Evolutionary conservation across 2,113 vertebrate species (phyloP), one percentile per base, ranked within the genome.

Genomic region (Strigops habroptila): DNA sequence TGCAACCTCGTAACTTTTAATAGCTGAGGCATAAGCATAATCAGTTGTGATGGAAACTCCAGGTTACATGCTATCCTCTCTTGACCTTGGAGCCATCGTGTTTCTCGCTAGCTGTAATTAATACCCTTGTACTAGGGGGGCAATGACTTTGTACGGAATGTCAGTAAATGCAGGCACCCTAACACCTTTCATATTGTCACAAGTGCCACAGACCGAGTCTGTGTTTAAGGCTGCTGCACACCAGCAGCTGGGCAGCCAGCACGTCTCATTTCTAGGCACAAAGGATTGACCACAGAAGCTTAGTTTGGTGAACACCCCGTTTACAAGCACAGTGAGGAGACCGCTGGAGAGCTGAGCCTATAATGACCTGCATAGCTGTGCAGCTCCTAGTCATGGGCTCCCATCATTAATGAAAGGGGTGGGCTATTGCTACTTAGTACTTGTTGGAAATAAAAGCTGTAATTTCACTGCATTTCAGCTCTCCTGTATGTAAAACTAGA

Each of bases 11-110:
- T 80, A 73, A 76, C 70, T 95, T 95, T 88, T 77, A 95, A 92
- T 94, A 97, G 83, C 86, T 81, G 78, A 52, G 83, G 68, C 57
- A 53, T 71, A 93, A 86, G 73, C 71, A 67, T n/a, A 91, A 96
- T 93, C 79, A 96, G 35, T 85, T 82, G 52, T 82, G 86, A 93
- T 82, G 81, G 74, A 65, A 94, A 90, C 64, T 92, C 69, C 89
- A 86, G 82, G 91, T 94, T 88, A 76, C 62, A 59, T 0, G 2
- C 43, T 64, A 69, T 78, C 73, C 60, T 91, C 67, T 78, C 87
- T 44, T 4, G 79, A 96, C 95, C 95, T 95, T 96, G 90, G 33
- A 95, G 60, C 85, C 82, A 55, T 78, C 14, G 9, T 4, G 21
- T 55, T 91, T 75, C 64, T 82, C 53, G 48, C 63, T 43, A 19